Evolutionary conservation across 2,888 invertebrate species (phyloP).

Genomic region (Tipula unca): DNA sequence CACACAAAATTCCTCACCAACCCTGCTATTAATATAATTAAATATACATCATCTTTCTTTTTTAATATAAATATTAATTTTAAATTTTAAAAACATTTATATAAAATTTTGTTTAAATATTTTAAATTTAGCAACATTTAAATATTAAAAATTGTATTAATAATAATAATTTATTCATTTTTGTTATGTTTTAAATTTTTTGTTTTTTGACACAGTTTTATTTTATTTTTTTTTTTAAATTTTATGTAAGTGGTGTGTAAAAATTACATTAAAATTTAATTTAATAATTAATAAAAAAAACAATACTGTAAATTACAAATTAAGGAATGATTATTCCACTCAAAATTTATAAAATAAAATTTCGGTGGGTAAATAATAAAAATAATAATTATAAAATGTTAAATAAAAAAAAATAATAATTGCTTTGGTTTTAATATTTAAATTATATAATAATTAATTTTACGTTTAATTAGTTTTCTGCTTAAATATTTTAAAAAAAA

Average conservation of each 20-base stretch:
- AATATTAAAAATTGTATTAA: not conserved
- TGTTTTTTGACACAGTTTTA: not conserved
- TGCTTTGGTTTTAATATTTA: not conserved
- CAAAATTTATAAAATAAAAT: conserved; percentile 8
- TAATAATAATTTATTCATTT: not conserved
- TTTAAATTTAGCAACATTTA: not conserved
- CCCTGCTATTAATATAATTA: not conserved
- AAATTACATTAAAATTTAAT: not conserved
- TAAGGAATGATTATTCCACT: not conserved
- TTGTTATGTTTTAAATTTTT: not conserved
- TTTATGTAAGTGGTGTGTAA: not conserved
- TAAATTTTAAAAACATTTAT: not conserved
- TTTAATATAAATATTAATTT: not conserved
- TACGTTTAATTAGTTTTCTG: not conserved
- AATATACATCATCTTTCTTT: not conserved
- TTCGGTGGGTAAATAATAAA: not conserved
- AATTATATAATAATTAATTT: not conserved
- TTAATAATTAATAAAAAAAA: not conserved
- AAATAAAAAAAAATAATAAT: not conserved
- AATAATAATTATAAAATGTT: not conserved
- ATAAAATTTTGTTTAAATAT: not conserved
- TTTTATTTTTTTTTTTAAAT: not conserved
- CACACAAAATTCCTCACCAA: not conserved
- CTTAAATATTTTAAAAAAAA: not conserved
- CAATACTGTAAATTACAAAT: not conserved